Evolutionary conservation across 2,888 invertebrate species (phyloP), one percentile per base, ranked within the genome.

Genomic region (Thumatha senex): DNA sequence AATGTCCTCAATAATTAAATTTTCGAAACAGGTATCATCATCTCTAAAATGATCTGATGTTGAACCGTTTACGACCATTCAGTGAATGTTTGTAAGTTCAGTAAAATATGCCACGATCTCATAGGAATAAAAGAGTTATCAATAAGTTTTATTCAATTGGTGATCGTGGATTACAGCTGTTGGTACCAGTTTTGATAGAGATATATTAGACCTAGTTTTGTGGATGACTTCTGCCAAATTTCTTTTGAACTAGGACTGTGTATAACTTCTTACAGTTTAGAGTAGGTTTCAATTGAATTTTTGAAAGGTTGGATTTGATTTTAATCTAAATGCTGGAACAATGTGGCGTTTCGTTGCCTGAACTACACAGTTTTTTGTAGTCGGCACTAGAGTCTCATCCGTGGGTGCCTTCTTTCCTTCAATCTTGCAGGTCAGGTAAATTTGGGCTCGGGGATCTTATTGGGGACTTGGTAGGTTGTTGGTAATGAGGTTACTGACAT

Each of bases 81-180:
- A 67, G 77, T 69, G 71, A 80, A 80, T 79, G 78, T 82, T 80
- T 82, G 75, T 78, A 66, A 54, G 74, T 78, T 78, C 71, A 76
- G 82, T 84, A 80, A 84, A 89, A 89, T 82, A 86, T 81, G 83
- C 76, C 78, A 68, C 77, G 77, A 80, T 80, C 82, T 81, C 82
- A 74, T 68, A 78, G 72, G 81, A 78, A 82, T 82, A 81, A 83
- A 83, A 80, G 78, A 85, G 81, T 86, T 86, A 88, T 85, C 89
- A 87, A 89, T 89, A 86, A 82, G 80, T 84, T 85, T 76, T 70
- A 79, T 81, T 80, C 83, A 78, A 79, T 79, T 76, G 18, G 18
- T 24, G 18, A 24, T 24, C 18, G 18, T 39, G 57, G 66, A 61
- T 76, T 66, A 65, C 67, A 70, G 62, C 55, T 71, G 60, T 73